A percentile compares a stretch with the other conserved stretches of the same genome.
These are phyloP conservation scores for Gila robusta DNA, from an alignment of 2,797 vertebrate genomes.

Conservation along the genomic window DNA sequence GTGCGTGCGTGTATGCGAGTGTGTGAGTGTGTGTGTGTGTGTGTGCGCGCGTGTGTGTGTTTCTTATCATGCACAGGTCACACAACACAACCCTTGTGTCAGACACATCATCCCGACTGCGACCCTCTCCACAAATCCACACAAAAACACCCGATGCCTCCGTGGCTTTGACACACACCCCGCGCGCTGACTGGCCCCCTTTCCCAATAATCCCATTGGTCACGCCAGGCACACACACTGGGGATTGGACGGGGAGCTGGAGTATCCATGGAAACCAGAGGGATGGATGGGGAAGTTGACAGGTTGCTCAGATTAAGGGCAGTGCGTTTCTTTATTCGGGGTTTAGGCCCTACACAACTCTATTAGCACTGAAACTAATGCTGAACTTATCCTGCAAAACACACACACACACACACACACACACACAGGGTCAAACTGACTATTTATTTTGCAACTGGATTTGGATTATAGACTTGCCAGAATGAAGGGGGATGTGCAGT, in stretches of 20 bases:
- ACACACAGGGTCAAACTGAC: conserved; percentile 1
- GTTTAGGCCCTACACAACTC: conserved; percentile 62
- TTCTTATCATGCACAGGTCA: conserved; percentile 27
- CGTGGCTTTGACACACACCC: conserved; percentile 57
- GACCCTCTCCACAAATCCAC: conserved; percentile 50
- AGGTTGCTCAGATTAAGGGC: conserved; percentile 67
- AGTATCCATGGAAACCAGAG: conserved; percentile 67
- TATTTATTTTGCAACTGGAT: conserved; percentile 37
- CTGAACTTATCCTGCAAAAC: conserved; percentile 40
- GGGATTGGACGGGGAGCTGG: conserved; percentile 58
- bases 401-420: conserved; percentile 1
- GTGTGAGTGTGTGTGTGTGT: too few relatives aligned
- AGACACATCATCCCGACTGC: conserved; percentile 28
- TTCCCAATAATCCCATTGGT: conserved; percentile 67
- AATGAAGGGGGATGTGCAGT: conserved; percentile 12
- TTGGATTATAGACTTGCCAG: conserved; percentile 7
- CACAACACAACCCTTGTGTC: conserved; percentile 36
- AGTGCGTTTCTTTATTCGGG: conserved; percentile 60
- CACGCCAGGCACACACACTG: conserved; percentile 50
- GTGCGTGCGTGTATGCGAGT: background rate
- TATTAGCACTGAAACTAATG: conserved; percentile 60
- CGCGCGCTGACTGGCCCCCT: conserved; percentile 60
- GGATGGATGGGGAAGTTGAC: conserved; percentile 65
- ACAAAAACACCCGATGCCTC: conserved; percentile 52
- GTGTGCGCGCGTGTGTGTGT: background rate